Base-by-base conservation (phyloP, 2,888 invertebrate genomes). In the Rhamnusium bicolor region DNA sequence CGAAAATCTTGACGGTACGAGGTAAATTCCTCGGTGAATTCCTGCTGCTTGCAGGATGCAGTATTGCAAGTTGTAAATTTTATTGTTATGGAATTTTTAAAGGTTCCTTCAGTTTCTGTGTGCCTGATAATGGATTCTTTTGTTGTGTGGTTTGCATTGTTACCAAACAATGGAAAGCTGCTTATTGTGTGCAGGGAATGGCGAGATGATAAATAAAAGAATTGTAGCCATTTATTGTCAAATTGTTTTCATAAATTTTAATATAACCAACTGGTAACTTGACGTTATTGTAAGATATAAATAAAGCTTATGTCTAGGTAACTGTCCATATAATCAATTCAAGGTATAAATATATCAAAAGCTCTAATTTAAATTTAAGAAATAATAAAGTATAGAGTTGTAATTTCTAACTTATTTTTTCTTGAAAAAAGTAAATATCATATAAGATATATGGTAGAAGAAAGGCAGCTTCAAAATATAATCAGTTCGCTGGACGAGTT, bases 61-160 rank as follows among this genome's bases (percentile, higher is more conserved):
- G 53, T 51, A 69, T 21, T 40, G 65, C 63, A 69, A 24, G 49
- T 32, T 54, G 63, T 12, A n/a, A 51, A 62, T 58, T 63, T 72
- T 53, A 69, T 65, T 69, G 65, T 73, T 60, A 40, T 68, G 54
- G 12, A 49, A 56, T 63, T 72, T 68, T 72, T 46, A 53, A n/a
- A n/a, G 19, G 54, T 69, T 65, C 66, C 66, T 69, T 21, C 21
- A 51, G 47, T 66, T 67, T 61, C 40, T 51, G 54, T 56, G 19
- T 16, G 71, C 76, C 76, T 76, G 73, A 10, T 76, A 69, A 62
- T 54, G 63, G 10, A 66, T 58, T 72, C 76, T 73, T 76, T 76
- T 76, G 76, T 76, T 76, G 72, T 76, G 70, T 63, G 19, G 53
- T 63, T 65, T 69, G 69, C 72, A 76, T 76, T 76, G 76, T 76